These are phyloP conservation scores for Eonycteris spelaea DNA, from an alignment of 2,113 vertebrate species.

Conservation along the genomic window DNA sequence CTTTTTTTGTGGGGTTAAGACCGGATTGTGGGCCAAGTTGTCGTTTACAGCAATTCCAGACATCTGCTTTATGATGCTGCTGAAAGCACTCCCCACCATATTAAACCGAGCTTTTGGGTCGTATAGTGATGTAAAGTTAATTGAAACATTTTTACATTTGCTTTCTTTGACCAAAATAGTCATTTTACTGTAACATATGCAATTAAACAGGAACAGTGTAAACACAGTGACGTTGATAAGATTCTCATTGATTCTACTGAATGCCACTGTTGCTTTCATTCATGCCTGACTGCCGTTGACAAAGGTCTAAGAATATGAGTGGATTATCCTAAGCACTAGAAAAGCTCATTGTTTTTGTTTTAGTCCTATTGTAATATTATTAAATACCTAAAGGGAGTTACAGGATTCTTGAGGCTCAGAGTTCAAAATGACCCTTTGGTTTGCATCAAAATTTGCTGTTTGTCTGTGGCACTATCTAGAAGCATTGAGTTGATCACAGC, in stretches of 20 bases:
- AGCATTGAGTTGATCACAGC: not conserved
- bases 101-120: constrained; percentile 26
- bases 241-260: constrained; percentile 29
- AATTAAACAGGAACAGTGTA: constrained; percentile 53
- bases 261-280: not conserved
- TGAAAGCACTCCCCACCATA: constrained; percentile 50
- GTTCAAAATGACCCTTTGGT: constrained; percentile 12
- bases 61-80: constrained; percentile 61
- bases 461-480: not conserved
- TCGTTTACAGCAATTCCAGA: constrained; percentile 49
- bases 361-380: not conserved
- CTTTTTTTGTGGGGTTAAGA: constrained; percentile 24
- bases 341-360: not conserved
- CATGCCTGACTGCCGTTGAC: not conserved
- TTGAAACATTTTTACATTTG: constrained; percentile 65
- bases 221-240: not conserved
- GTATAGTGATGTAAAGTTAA: constrained; percentile 50
- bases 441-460: not conserved
- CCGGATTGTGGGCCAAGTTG: constrained; percentile 28
- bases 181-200: constrained; percentile 41
- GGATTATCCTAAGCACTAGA: not conserved
- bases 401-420: not conserved
- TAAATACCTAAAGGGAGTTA: constrained; percentile 10
- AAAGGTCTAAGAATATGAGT: not conserved
- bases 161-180: constrained; percentile 56